Conservation (phyloP, 2,888 invertebrate species). For the Dryomyza anilis region DNA sequence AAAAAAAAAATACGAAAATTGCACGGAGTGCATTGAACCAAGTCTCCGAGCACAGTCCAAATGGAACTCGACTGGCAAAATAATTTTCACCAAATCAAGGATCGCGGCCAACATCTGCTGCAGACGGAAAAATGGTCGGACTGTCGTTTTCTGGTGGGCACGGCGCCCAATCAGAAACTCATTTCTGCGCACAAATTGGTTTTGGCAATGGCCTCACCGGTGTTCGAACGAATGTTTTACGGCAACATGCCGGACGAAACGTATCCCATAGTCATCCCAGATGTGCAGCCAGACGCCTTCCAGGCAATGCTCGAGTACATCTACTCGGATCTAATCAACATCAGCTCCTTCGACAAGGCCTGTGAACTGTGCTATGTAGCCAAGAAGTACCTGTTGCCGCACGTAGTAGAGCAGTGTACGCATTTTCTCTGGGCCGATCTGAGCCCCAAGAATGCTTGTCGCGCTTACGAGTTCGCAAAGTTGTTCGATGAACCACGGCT, state of each 20-base stretch:
- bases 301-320: constrained; percentile 82
- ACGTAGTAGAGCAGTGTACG: constrained; percentile 82
- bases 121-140: constrained; percentile 83
- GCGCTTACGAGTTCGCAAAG: constrained; percentile 85
- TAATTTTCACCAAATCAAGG: constrained; percentile 71
- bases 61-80: constrained; percentile 75
- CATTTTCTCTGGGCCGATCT: constrained; percentile 76
- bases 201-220: constrained; percentile 85
- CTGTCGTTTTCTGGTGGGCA: constrained; percentile 81
- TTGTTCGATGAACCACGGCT: constrained; percentile 81
- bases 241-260: constrained; percentile 81
- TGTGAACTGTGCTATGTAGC: constrained; percentile 87
- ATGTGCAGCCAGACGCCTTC: constrained; percentile 86
- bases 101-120: constrained; percentile 76
- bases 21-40: background rate
- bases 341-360: constrained; percentile 83
- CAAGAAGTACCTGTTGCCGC: constrained; percentile 86
- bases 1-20: background rate
- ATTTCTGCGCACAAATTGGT: constrained; percentile 81
- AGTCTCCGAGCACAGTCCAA: background rate
- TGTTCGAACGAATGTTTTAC: constrained; percentile 88
- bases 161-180: constrained; percentile 75
- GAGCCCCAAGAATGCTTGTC: constrained; percentile 76
- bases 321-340: constrained; percentile 80
- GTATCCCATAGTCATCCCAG: constrained; percentile 78